These are phyloP conservation scores for Chrysodeixis includens DNA, from an alignment of 2,888 invertebrate genomes.

Conservation along the genomic window DNA sequence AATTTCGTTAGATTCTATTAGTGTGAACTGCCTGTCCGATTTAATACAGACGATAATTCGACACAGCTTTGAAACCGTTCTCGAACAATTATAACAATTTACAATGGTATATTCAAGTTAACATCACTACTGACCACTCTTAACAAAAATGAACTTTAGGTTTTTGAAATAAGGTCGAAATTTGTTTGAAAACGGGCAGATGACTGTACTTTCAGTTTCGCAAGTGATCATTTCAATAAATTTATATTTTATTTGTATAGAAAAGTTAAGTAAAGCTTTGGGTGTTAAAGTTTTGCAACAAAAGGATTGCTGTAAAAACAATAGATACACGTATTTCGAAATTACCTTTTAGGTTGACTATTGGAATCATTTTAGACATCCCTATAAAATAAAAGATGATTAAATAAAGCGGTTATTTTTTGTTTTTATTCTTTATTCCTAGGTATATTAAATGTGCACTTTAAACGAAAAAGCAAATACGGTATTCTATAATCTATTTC, in stretches of 20 bases:
- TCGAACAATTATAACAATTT: conserved; percentile 35
- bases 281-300: conserved; percentile 9
- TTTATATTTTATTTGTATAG: conserved; percentile 25
- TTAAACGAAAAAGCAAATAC: too few relatives aligned
- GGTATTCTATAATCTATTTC: too few relatives aligned
- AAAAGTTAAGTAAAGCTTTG: conserved; percentile 14
- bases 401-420: too few relatives aligned
- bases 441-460: too few relatives aligned
- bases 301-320: not conserved
- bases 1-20: conserved; percentile 63
- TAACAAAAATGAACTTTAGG: not conserved
- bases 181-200: not conserved
- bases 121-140: not conserved
- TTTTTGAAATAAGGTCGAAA: not conserved
- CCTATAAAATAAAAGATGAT: too few relatives aligned
- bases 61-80: conserved; percentile 32
- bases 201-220: conserved; percentile 27
- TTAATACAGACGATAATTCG: conserved; percentile 40
- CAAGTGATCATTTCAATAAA: conserved; percentile 26
- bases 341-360: not conserved
- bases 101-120: not conserved
- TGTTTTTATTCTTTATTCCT: too few relatives aligned
- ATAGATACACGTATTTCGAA: not conserved
- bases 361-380: too few relatives aligned
- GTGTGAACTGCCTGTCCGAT: conserved; percentile 50